Conservation (phyloP, 2,797 vertebrate species). For the Aratinga solstitialis region DNA sequence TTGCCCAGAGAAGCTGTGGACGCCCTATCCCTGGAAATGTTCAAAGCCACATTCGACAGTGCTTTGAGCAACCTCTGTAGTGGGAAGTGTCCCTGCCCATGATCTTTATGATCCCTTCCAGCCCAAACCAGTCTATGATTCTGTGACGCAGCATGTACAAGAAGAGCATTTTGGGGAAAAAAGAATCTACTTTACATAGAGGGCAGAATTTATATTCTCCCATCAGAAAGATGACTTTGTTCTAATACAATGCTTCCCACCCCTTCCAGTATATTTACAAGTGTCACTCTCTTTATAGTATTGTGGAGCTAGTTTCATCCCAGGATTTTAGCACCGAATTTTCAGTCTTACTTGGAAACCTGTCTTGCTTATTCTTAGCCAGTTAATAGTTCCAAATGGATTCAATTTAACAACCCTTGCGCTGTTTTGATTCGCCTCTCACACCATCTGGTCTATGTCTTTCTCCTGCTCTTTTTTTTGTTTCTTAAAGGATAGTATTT, state of each 20-base stretch:
- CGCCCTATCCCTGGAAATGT: background rate
- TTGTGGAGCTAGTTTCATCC: background rate
- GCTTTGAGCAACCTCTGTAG: background rate
- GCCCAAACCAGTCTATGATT: background rate
- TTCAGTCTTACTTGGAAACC: background rate
- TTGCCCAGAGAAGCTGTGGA: background rate
- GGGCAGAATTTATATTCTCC: background rate
- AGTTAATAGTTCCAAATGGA: conserved; percentile 32
- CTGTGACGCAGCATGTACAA: accelerated
- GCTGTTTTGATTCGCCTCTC: conserved; percentile 35
- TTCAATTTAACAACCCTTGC: conserved; percentile 52
- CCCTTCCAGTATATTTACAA: background rate
- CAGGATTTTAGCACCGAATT: background rate
- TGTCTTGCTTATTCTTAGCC: background rate
- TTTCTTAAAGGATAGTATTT: conserved; percentile 2
- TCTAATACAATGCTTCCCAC: background rate
- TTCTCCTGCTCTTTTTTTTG: background rate
- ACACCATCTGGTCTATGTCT: conserved; percentile 30
- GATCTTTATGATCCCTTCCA: background rate
- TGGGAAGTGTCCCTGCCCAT: background rate
- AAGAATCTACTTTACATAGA: background rate
- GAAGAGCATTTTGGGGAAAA: background rate
- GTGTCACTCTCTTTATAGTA: background rate
- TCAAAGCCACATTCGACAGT: background rate
- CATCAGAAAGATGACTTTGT: background rate